These are phyloP conservation scores for Linyphia triangularis DNA, from an alignment of 2,888 invertebrate genomes.

Conservation along the genomic window DNA sequence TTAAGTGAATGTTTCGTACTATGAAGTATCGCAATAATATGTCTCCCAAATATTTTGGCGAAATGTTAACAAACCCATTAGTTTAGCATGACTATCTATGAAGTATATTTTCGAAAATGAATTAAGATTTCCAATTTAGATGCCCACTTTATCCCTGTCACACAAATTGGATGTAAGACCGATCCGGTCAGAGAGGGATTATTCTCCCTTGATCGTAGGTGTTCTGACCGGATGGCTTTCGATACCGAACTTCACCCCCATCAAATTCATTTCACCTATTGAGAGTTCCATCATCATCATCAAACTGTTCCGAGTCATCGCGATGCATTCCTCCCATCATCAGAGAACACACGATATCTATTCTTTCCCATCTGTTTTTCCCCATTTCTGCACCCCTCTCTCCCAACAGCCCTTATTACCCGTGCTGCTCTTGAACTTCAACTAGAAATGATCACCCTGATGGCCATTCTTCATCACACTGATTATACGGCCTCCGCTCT, in stretches of 20 bases:
- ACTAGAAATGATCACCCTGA: slow-evolving; percentile 11
- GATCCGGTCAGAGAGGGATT: background rate
- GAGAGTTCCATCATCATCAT: too few species aligned
- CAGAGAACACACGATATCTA: background rate
- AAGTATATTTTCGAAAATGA: too few species aligned
- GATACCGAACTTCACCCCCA: background rate
- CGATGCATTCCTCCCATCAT: background rate
- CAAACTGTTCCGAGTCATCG: background rate
- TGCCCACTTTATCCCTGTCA: too few species aligned
- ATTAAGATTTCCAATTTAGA: too few species aligned
- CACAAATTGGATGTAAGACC: too few species aligned
- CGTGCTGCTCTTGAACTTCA: slow-evolving; percentile 37
- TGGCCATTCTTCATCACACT: slow-evolving; percentile 23
- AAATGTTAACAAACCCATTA: too few species aligned
- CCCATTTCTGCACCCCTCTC: slow-evolving; percentile 18
- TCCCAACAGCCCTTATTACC: slow-evolving; percentile 11
- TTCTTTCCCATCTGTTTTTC: slow-evolving; percentile 31
- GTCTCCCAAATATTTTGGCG: too few species aligned
- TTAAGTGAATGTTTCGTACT: too few species aligned
- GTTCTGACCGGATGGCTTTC: background rate
- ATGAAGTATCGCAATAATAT: too few species aligned
- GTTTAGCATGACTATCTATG: too few species aligned
- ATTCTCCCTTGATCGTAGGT: background rate
- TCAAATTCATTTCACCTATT: background rate
- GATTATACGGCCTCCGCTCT: slow-evolving; percentile 19